Base-by-base conservation (phyloP, 1,140 invertebrate genomes). In the Stegodyphus dumicola region DNA sequence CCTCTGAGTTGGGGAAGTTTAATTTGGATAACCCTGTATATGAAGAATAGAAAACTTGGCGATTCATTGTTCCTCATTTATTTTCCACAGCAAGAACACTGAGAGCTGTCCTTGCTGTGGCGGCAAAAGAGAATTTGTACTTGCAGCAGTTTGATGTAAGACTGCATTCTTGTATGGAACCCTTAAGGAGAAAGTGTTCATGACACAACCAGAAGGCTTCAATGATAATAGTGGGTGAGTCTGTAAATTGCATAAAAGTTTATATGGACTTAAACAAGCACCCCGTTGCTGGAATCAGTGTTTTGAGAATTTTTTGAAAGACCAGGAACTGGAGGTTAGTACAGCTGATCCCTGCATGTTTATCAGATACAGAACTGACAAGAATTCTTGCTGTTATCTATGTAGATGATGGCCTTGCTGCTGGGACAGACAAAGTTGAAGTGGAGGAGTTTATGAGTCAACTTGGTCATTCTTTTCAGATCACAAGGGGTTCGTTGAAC, bases 371-470 rank as follows among this genome's bases (percentile, higher is more conserved):
- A 53, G 53, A 15, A 53, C 53, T 48, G 18, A 7, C 15, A n/a
- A 76, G 11, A 70, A n/a, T 90, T 4, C 88, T 90, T 53, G 66
- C 92, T 2, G 89, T 88, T 11, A 87, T 92, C 6, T 92, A 92
- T 90, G 91, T 92, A 11, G 91, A 92, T 88, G 91, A 92, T 89
- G 90, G 90, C n/a, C 78, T 91, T 51, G 87, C 91, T 75, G 89
- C 87, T 90, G 86, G 81, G 49, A 77, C 17, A 53, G 7, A 74
- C 18, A 33, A 73, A 70, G 18, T 60, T 52, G 74, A 78, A 78
- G 17, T 87, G 6, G 33, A 71, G 11, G 70, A 86, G 10, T 69
- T 81, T 18, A 18, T 86, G 7, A 7, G 51, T 49, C 7, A 80
- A 48, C 56, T 88, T 3, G 71, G 54, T 13, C 10, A 52, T 17